Evolutionary conservation across 2,797 vertebrate genomes (phyloP).

Genomic region (Sylvilagus floridanus): DNA sequence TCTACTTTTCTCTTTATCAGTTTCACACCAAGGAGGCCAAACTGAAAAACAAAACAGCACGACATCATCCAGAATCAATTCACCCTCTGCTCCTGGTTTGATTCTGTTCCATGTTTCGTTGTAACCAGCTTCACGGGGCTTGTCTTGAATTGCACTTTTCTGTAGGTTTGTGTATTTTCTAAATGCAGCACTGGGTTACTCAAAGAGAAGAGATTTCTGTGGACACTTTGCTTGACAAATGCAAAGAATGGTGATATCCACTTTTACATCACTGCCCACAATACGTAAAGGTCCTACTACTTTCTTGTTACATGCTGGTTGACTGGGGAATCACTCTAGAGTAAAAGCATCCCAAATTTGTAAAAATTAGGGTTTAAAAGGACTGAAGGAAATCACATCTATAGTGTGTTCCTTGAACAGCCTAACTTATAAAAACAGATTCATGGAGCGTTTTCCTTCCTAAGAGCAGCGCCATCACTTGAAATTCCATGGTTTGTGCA

Average conservation of each 20-base stretch:
- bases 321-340: slow-evolving; percentile 7
- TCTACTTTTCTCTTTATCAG: neutral
- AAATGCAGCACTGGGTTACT: slow-evolving; percentile 52
- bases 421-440: slow-evolving; percentile 38
- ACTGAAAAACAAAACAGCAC: neutral
- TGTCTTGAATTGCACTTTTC: slow-evolving; percentile 36
- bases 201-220: slow-evolving; percentile 52
- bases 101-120: slow-evolving; percentile 8
- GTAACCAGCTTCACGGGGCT: slow-evolving; percentile 21
- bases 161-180: slow-evolving; percentile 34
- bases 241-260: neutral
- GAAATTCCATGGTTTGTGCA: slow-evolving; percentile 41
- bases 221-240: slow-evolving; percentile 54
- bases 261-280: neutral
- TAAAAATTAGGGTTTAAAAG: slow-evolving; percentile 9
- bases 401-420: neutral
- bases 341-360: slow-evolving; percentile 33
- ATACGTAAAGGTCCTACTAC: neutral
- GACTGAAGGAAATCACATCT: neutral
- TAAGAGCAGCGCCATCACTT: slow-evolving; percentile 72
- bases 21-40: slow-evolving; percentile 31
- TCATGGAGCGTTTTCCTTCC: slow-evolving; percentile 23
- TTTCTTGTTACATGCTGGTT: slow-evolving; percentile 5
- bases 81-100: neutral
- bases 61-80: neutral